Base-by-base conservation (phyloP, 2,797 vertebrate species). In the Molossus alvarezi region DNA sequence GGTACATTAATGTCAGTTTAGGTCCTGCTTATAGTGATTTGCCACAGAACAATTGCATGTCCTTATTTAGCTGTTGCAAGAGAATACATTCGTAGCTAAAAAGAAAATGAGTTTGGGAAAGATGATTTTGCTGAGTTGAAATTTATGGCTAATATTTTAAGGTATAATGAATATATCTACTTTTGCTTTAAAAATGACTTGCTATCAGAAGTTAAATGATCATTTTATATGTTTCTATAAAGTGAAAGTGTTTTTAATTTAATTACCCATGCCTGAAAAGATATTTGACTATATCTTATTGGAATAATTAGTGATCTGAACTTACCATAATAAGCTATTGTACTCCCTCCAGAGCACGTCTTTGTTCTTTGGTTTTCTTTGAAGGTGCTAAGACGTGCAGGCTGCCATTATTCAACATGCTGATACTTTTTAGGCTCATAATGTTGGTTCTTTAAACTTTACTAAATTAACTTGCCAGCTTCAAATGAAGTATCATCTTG, bases 401-500 rank as follows among this genome's bases (percentile, higher is more conserved):
- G 48, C 27, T 97, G 88, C 92, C 96, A 97, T 92, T 95, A 91
- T 91, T 98, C 95, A 96, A 72, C 25, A 87, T 91, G 73, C 96
- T 95, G 80, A 51, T 92, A 18, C 15, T 67, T 90, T 95, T 91
- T 62, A 67, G 86, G 33, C 93, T 92, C 94, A 90, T 83, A 95
- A 85, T 94, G 75, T 84, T 97, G 25, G 55, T 97, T 97, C 92
- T 96, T 98, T 97, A 98, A 98, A 98, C 96, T 98, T 97, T 90
- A 97, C 97, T 95, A 97, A 98, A 94, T 97, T 88, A 92, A 97
- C 73, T 97, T 98, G 98, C 98, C 97, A 98, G 92, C 98, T 98
- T 98, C 97, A 97, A 97, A 98, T 98, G 97, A 98, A 98, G 87
- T 97, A 98, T 98, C 97, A 96, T 98, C 96, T 97, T 98, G 97